These are phyloP conservation scores for Cosmia trapezina DNA, from an alignment of 2,888 invertebrate species.

Conservation along the genomic window DNA sequence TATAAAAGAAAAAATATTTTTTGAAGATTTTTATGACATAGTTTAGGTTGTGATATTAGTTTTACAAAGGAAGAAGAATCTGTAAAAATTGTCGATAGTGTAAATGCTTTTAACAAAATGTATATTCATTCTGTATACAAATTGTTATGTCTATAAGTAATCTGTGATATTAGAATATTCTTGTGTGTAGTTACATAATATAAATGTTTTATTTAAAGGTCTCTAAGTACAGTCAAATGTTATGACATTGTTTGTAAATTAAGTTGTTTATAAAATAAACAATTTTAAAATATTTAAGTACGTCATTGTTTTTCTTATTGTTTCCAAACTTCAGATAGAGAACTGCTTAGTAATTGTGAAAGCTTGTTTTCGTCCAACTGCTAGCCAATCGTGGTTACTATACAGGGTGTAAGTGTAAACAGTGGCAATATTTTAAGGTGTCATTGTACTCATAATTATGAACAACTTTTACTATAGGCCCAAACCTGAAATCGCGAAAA, in stretches of 20 bases:
- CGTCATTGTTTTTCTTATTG: slow-evolving; percentile 47
- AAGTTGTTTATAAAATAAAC: slow-evolving; percentile 88
- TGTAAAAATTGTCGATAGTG: slow-evolving; percentile 48
- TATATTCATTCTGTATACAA: slow-evolving; percentile 61
- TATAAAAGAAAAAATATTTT: slow-evolving; percentile 40
- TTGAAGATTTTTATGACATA: slow-evolving; percentile 35
- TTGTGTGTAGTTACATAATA: slow-evolving; percentile 72
- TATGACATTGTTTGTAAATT: slow-evolving; percentile 83
- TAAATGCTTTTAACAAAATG: slow-evolving; percentile 61
- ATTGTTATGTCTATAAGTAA: slow-evolving; percentile 69
- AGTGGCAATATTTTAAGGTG: too few relatives aligned
- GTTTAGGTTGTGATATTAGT: slow-evolving; percentile 76
- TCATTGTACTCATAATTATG: too few relatives aligned
- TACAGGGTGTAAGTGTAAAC: too few relatives aligned
- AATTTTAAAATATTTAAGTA: slow-evolving; percentile 70
- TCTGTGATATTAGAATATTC: slow-evolving; percentile 86
- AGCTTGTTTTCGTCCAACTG: not conserved
- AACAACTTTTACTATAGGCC: too few relatives aligned
- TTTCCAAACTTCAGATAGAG: not conserved
- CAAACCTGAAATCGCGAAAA: too few relatives aligned
- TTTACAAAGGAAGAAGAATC: slow-evolving; percentile 55
- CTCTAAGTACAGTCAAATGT: slow-evolving; percentile 77
- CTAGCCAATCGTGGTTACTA: not conserved
- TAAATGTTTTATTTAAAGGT: slow-evolving; percentile 79
- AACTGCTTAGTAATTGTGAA: not conserved